A percentile compares a stretch with the other conserved stretches of the same genome.
Conservation (phyloP, 2,113 vertebrate genomes). For the Nettapus auritus region DNA sequence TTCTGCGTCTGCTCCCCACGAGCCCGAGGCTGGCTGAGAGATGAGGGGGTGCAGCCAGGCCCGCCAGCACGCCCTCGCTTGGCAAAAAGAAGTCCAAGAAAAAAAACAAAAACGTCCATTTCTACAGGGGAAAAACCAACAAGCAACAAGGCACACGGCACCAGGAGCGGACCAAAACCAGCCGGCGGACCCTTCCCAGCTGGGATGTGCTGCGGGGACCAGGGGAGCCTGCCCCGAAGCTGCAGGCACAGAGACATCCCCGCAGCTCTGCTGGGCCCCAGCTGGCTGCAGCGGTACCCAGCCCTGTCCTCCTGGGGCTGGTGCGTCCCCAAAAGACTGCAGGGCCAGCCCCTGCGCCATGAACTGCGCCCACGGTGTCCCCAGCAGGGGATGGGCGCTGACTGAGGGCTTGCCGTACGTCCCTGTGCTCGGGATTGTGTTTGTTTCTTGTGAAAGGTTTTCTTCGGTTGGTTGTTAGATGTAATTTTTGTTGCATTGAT, state of each 20-base stretch:
- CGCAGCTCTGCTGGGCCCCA: accelerated
- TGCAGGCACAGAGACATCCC: background rate
- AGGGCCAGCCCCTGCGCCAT: background rate
- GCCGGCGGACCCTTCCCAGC: background rate
- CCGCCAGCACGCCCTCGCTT: background rate
- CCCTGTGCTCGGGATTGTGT: conserved; percentile 56
- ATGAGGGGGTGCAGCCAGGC: background rate
- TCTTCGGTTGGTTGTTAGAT: conserved; percentile 56
- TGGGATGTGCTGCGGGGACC: accelerated
- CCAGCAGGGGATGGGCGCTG: background rate
- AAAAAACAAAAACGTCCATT: background rate
- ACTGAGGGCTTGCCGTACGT: background rate
- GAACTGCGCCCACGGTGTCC: background rate
- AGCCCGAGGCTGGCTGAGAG: background rate
- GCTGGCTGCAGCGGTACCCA: accelerated
- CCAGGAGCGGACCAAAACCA: background rate
- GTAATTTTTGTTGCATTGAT: conserved; percentile 5
- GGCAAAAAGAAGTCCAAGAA: background rate
- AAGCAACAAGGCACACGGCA: background rate
- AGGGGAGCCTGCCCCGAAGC: background rate
- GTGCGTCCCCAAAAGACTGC: background rate
- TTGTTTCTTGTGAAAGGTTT: conserved; percentile 81
- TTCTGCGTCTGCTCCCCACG: background rate
- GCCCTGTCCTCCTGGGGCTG: background rate
- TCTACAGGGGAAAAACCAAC: background rate